Percentiles rank a stretch among this genome's conserved stretches.
phyloP scores from a whole-genome alignment of 2,113 vertebrate genomes.

The Calypte anna region DNA sequence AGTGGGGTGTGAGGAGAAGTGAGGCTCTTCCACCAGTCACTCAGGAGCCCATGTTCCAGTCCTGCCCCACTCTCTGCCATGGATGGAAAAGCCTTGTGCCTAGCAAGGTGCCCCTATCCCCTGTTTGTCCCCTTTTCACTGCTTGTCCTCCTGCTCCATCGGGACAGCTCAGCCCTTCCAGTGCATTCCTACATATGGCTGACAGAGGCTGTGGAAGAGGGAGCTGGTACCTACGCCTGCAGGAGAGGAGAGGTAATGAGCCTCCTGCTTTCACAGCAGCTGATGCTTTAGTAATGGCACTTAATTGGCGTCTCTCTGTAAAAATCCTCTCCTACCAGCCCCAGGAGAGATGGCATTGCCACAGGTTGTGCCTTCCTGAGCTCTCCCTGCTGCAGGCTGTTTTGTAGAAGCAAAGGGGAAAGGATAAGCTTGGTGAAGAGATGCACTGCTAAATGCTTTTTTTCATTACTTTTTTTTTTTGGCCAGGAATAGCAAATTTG shows the following conservation, averaged over 20 bases:
- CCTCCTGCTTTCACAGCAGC: constrained; percentile 9
- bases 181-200: rapidly evolving
- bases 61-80: rapidly evolving
- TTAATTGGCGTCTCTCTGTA: constrained; percentile 50
- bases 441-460: background rate
- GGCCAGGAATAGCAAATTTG: background rate
- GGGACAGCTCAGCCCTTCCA: background rate
- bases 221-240: background rate
- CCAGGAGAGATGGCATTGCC: constrained; percentile 2
- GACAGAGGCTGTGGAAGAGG: background rate
- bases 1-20: background rate
- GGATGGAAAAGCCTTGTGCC: background rate
- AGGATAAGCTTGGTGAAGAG: background rate
- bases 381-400: background rate
- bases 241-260: constrained; percentile 15
- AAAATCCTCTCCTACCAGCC: background rate
- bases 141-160: background rate
- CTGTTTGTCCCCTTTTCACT: background rate
- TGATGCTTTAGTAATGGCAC: background rate
- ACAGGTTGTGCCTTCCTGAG: background rate
- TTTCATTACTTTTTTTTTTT: background rate
- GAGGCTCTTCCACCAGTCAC: background rate
- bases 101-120: background rate
- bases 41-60: rapidly evolving
- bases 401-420: background rate